A percentile compares a stretch with the other conserved stretches of the same genome.
Conservation (phyloP, 2,113 vertebrate genomes). For the Labeo rohita region DNA sequence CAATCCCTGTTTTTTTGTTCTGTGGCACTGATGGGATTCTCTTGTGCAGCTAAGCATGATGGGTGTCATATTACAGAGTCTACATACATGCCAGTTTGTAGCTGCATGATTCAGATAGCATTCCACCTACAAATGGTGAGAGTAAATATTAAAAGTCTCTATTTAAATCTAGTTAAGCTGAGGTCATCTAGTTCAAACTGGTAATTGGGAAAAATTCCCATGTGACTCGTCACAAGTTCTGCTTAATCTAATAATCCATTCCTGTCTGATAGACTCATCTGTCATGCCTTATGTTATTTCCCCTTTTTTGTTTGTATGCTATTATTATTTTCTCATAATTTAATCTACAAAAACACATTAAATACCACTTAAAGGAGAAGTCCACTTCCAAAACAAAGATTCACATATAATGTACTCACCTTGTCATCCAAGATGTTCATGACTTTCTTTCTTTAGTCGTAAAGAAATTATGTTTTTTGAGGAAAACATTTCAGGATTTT, state of each 20-base stretch:
- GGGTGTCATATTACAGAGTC: slow-evolving; percentile 38
- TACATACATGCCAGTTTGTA: background rate
- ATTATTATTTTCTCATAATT: background rate
- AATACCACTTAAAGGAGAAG: background rate
- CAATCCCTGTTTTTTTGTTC: slow-evolving; percentile 31
- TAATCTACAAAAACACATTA: background rate
- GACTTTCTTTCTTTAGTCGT: too few relatives aligned
- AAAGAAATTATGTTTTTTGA: too few relatives aligned
- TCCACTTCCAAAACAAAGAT: too few relatives aligned
- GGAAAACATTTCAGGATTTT: too few relatives aligned
- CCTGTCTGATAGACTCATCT: background rate
- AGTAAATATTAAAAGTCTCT: background rate
- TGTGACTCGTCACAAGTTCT: slow-evolving; percentile 16
- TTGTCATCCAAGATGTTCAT: too few relatives aligned
- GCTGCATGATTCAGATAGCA: background rate
- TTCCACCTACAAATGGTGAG: background rate
- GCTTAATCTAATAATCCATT: slow-evolving; percentile 36
- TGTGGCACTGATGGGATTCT: background rate
- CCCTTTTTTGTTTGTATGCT: background rate
- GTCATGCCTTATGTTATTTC: background rate
- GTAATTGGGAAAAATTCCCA: slow-evolving; percentile 26
- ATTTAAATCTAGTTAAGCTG: background rate
- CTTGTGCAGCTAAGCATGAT: slow-evolving; percentile 17
- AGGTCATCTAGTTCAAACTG: slow-evolving; percentile 45
- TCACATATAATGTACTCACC: too few relatives aligned